These are phyloP conservation scores for Enteromius paludinosus DNA, from an alignment of 2,797 vertebrate species.

Conservation along the genomic window DNA sequence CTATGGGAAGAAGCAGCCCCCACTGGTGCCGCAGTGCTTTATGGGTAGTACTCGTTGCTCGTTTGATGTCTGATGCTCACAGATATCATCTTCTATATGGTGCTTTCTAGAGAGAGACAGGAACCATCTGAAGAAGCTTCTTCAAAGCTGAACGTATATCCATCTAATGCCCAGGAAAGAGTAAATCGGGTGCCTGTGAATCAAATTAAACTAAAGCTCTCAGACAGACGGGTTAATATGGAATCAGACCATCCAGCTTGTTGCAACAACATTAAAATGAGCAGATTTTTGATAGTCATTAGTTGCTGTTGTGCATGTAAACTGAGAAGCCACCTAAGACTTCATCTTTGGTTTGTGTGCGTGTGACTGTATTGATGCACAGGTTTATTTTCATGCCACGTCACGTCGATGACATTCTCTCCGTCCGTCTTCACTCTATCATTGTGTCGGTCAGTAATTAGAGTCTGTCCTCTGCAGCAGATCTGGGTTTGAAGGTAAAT, in stretches of 20 bases:
- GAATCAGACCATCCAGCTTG: not conserved
- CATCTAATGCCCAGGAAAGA: not conserved
- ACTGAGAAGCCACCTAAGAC: not conserved
- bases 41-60: not conserved
- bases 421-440: conserved; percentile 12
- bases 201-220: not conserved
- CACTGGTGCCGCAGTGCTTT: not conserved
- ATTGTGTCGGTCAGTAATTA: conserved; percentile 49
- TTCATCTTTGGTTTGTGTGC: not conserved
- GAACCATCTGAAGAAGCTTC: not conserved
- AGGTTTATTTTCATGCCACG: not conserved
- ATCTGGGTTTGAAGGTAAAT: not conserved
- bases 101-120: not conserved
- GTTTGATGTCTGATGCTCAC: conserved; percentile 8
- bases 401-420: conserved; percentile 3
- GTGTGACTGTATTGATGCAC: not conserved
- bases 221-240: conserved; percentile 35
- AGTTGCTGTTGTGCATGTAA: not conserved
- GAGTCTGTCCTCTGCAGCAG: conserved; percentile 3
- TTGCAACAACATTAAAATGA: not conserved
- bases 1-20: conserved; percentile 7
- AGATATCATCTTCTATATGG: not conserved
- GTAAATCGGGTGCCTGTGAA: not conserved
- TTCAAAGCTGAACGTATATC: not conserved
- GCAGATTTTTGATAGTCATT: not conserved